These are phyloP conservation scores for Pantala flavescens DNA, from an alignment of 1,140 invertebrate species.

Conservation along the genomic window DNA sequence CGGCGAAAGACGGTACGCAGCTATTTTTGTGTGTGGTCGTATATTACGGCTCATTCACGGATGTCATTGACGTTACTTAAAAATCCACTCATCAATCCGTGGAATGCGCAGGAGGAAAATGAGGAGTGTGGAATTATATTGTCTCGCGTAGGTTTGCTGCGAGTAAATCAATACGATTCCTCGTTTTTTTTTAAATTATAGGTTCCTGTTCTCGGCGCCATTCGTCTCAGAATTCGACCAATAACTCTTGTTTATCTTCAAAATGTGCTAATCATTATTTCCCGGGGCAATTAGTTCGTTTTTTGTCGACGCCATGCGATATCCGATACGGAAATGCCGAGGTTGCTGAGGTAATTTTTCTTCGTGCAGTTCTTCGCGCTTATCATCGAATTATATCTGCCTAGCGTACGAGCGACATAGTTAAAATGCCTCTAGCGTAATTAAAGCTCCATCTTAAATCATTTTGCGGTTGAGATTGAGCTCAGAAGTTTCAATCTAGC, in stretches of 20 bases:
- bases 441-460: too few species aligned
- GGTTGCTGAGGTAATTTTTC: too few species aligned
- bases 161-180: background rate
- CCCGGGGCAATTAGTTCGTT: background rate
- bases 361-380: too few species aligned
- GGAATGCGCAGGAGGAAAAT: background rate
- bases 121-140: background rate
- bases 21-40: background rate
- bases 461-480: too few species aligned
- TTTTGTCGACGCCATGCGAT: too few species aligned
- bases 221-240: background rate
- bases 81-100: slow-evolving; percentile 1
- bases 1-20: background rate
- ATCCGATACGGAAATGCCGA: too few species aligned
- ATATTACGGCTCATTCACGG: background rate
- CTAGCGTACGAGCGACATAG: too few species aligned
- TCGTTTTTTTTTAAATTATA: background rate
- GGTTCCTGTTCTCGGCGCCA: background rate
- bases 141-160: background rate
- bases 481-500: too few species aligned
- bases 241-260: background rate
- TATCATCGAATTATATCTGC: too few species aligned
- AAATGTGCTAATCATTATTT: background rate
- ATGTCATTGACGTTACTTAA: slow-evolving; percentile 2
- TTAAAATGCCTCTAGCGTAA: too few species aligned